Evolutionary conservation across 2,888 invertebrate species (phyloP).

Genomic region (Bombyx huttoni): DNA sequence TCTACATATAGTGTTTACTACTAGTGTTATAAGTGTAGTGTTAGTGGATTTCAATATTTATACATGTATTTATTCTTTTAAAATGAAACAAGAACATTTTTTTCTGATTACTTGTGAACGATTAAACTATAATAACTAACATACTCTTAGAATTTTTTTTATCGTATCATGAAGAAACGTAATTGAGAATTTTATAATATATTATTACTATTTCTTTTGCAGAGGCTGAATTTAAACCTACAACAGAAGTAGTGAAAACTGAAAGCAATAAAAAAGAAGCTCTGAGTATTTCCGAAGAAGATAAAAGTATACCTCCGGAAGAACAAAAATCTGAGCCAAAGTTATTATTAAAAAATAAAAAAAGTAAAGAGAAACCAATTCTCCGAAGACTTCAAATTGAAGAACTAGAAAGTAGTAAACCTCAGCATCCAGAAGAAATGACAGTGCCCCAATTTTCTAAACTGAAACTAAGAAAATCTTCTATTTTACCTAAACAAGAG

Average conservation of each 20-base stretch:
- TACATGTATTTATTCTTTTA: too few species aligned
- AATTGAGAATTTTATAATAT: too few species aligned
- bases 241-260: not conserved
- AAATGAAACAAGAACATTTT: too few species aligned
- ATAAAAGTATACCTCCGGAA: not conserved
- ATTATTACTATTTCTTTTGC: too few species aligned
- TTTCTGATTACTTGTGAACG: too few species aligned
- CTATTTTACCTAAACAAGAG: conserved; percentile 60
- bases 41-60: too few species aligned
- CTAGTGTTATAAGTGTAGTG: too few species aligned
- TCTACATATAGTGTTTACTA: too few species aligned
- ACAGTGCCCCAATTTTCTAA: conserved; percentile 75
- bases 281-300: not conserved
- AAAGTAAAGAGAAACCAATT: conserved; percentile 1
- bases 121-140: too few species aligned
- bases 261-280: not conserved
- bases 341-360: not conserved
- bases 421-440: conserved; percentile 72
- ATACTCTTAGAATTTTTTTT: too few species aligned
- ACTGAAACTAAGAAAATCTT: conserved; percentile 77
- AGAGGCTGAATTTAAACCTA: not conserved
- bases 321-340: conserved; percentile 4
- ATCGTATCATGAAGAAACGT: too few species aligned
- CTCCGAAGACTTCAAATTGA: conserved; percentile 16
- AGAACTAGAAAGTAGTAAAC: conserved; percentile 58